Base-by-base conservation (phyloP, 2,888 invertebrate genomes). In the Electrophaes corylata region DNA sequence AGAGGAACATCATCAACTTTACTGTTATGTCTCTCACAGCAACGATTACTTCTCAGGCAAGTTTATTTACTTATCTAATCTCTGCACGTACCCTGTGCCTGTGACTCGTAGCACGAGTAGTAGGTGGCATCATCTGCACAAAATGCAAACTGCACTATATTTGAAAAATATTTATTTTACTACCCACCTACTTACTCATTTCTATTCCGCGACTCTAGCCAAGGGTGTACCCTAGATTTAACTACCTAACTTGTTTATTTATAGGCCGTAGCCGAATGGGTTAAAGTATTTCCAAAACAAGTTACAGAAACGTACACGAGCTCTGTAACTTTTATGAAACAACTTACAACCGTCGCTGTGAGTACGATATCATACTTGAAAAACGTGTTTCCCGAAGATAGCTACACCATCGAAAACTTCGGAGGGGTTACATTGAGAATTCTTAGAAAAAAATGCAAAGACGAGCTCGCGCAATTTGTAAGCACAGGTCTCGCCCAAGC, bases 281-380 rank as follows among this genome's bases (percentile, higher is more conserved):
- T 73, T 1, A 82, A 74, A 61, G 49, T 86, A 51, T 87, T 89
- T 64, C 83, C 86, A 1, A 75, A 70, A 1, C 79, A 83, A 64
- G 73, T 76, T n/a, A 81, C 82, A 0, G 81, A 88, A 55, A 86
- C 77, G 14, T 88, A 84, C 51, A 84, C 84, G 1, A 83, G 81
- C 57, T 91, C 91, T 0, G 77, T 81, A 3, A 82, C 76, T 3
- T 88, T 89, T 56, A 85, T 90, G 78, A 91, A 90, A 66, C 86
- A 89, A 62, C 56, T 91, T 16, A 89, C 90, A 0, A 73, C 76
- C 0, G 71, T 90, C 1, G 88, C 85, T 0, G 62, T 89, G 0
- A 89, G 90, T 61, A 83, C 79, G 0, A 80, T 91, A 41, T 81
- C 81, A 0, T 87, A 85, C 64, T 55, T 84, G 58, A 87, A 83